Evolutionary conservation across 2,888 invertebrate species (phyloP).

Genomic region (Leucoma salicis): DNA sequence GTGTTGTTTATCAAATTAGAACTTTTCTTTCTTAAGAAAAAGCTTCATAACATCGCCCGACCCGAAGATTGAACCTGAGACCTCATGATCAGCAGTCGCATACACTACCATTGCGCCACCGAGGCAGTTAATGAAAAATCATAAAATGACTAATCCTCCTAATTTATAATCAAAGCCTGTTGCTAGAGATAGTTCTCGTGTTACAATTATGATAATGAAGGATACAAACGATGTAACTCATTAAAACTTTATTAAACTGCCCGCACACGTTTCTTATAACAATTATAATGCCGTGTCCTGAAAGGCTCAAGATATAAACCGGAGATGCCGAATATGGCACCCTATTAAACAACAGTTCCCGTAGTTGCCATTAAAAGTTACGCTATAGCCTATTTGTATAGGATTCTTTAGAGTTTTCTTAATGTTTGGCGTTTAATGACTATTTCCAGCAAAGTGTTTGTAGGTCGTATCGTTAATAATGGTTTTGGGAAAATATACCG

Average conservation of each 20-base stretch:
- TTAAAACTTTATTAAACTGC: slow-evolving; percentile 76
- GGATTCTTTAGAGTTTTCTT: slow-evolving; percentile 32
- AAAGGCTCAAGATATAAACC: slow-evolving; percentile 35
- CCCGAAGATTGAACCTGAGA: too few relatives aligned
- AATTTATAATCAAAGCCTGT: too few relatives aligned
- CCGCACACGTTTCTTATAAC: slow-evolving; percentile 42
- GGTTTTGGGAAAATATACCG: slow-evolving; percentile 2
- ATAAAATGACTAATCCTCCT: too few relatives aligned
- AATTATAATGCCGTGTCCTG: slow-evolving; percentile 40
- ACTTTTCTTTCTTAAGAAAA: too few relatives aligned
- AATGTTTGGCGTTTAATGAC: slow-evolving; percentile 27
- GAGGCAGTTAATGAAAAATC: too few relatives aligned
- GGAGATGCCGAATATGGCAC: slow-evolving; percentile 47
- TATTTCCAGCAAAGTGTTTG: slow-evolving; percentile 11
- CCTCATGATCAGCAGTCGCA: too few relatives aligned
- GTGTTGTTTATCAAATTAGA: too few relatives aligned
- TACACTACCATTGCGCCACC: too few relatives aligned
- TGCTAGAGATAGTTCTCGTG: too few relatives aligned
- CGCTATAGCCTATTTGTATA: slow-evolving; percentile 36
- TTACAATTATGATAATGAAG: slow-evolving; percentile 43
- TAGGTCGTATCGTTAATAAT: background rate
- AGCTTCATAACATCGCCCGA: too few relatives aligned
- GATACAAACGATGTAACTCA: slow-evolving; percentile 35
- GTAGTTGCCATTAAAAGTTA: slow-evolving; percentile 39
- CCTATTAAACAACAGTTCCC: slow-evolving; percentile 35